Conservation (phyloP, 2,113 vertebrate species). For the Bufo bufo region DNA sequence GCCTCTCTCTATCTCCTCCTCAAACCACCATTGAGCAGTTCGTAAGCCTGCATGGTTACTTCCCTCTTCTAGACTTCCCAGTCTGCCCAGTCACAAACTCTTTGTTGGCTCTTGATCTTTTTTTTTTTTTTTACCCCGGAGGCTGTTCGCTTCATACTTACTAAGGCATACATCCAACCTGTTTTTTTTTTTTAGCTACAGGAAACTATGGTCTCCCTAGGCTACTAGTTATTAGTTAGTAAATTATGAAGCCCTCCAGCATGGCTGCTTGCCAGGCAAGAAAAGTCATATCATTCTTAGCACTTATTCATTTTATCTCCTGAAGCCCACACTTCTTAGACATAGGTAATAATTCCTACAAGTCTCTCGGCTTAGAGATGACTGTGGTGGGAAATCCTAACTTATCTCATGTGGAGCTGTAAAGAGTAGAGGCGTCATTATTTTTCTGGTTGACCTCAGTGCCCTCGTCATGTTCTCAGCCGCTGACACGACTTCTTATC, state of each 20-base stretch:
- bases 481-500: slow-evolving; percentile 7
- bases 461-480: not conserved
- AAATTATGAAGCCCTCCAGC: not conserved
- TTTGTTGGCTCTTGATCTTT: too few species aligned
- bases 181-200: not conserved
- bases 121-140: too few species aligned
- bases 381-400: not conserved
- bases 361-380: not conserved
- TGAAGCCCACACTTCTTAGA: too few species aligned
- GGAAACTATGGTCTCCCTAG: not conserved
- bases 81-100: too few species aligned
- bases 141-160: too few species aligned
- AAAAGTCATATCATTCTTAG: slow-evolving; percentile 4
- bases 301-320: slow-evolving; percentile 35
- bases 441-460: slow-evolving; percentile 32
- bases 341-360: slow-evolving; percentile 21
- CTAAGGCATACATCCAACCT: too few species aligned
- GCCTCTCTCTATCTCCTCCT: too few species aligned
- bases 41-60: too few species aligned
- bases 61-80: too few species aligned
- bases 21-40: too few species aligned
- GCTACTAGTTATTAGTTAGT: slow-evolving; percentile 16
- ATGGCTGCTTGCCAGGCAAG: not conserved
- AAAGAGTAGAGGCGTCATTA: slow-evolving; percentile 22
- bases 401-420: slow-evolving; percentile 21